Conservation (phyloP, 2,113 vertebrate species). For the Micromys minutus region DNA sequence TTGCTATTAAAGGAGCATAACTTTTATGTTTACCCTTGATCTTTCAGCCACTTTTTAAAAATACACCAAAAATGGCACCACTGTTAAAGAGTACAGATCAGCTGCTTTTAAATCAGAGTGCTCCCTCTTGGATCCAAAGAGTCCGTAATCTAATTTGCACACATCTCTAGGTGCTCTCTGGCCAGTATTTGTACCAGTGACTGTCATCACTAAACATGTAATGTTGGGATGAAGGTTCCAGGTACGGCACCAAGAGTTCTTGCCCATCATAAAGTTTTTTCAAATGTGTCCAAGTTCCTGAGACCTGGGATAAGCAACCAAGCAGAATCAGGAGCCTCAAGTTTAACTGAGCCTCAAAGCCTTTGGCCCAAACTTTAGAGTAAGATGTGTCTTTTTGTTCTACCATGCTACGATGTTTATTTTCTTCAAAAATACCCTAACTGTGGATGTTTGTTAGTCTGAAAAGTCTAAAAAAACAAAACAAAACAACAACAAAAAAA, state of each 20-base stretch:
- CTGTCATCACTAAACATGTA: constrained; percentile 10
- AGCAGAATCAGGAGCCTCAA: not conserved
- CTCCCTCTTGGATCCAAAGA: not conserved
- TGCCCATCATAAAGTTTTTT: constrained; percentile 29
- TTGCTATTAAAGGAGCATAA: constrained; percentile 43
- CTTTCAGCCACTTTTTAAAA: not conserved
- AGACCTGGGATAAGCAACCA: not conserved
- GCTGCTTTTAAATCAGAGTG: not conserved
- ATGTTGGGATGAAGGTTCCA: constrained; percentile 39
- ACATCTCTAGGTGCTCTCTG: not conserved
- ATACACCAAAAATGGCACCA: not conserved
- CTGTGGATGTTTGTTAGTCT: not conserved
- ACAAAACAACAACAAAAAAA: too few relatives aligned
- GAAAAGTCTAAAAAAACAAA: not conserved
- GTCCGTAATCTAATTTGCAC: not conserved
- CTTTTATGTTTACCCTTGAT: constrained; percentile 24
- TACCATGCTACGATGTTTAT: not conserved
- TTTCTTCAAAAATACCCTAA: constrained; percentile 8
- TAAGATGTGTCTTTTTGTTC: not conserved
- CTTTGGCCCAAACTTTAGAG: not conserved
- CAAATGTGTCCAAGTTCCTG: constrained; percentile 3
- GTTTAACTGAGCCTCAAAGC: not conserved
- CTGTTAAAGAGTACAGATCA: not conserved
- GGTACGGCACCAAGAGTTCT: constrained; percentile 15
- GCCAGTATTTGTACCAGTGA: constrained; percentile 20